Evolutionary conservation across 2,797 vertebrate species (phyloP).

Genomic region (Clarias pachynema): DNA sequence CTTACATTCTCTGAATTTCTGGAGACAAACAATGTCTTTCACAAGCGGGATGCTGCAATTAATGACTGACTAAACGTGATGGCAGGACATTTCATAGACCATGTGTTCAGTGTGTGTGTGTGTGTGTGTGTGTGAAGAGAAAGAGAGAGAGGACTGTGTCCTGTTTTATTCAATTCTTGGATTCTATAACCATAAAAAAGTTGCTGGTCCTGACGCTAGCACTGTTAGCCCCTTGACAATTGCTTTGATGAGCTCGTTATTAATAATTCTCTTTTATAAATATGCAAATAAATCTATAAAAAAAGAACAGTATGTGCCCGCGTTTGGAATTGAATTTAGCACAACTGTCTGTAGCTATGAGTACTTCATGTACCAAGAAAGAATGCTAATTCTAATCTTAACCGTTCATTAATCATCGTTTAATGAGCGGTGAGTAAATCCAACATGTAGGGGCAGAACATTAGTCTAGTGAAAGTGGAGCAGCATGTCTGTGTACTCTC

Average conservation of each 20-base stretch:
- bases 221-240: background rate
- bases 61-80: background rate
- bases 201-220: too few relatives aligned
- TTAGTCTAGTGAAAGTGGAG: conserved; percentile 11
- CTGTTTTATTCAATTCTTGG: background rate
- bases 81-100: background rate
- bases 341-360: background rate
- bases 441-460: conserved; percentile 7
- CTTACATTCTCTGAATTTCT: background rate
- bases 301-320: background rate
- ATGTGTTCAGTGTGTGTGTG: background rate
- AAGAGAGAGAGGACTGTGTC: background rate
- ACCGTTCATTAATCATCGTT: background rate
- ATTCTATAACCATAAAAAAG: too few relatives aligned
- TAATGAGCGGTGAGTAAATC: background rate
- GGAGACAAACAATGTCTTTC: background rate
- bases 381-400: background rate
- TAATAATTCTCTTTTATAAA: background rate
- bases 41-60: background rate
- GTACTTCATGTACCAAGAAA: conserved; percentile 12
- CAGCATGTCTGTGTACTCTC: background rate
- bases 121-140: background rate
- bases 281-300: background rate
- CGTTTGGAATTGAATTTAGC: background rate
- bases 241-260: background rate